Evolutionary conservation across 1,140 invertebrate genomes (phyloP).

Genomic region (Anoplolepis gracilipes): DNA sequence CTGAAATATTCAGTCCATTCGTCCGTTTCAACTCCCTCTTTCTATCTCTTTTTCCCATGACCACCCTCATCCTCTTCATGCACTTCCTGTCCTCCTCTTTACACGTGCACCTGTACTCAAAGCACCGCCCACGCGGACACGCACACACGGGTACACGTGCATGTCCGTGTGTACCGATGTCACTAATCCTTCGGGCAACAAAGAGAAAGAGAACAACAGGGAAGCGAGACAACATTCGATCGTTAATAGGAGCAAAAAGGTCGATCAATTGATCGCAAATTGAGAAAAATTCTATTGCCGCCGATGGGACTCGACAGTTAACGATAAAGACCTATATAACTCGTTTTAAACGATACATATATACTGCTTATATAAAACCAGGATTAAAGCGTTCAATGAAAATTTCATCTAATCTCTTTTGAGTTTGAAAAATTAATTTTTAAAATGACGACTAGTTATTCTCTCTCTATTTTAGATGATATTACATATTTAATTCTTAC

Average conservation of each 20-base stretch:
- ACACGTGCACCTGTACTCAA: neutral
- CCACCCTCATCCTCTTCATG: neutral
- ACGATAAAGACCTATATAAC: neutral
- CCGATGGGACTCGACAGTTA: neutral
- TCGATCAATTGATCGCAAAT: constrained; percentile 8
- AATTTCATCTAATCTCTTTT: neutral
- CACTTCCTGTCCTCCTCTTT: neutral
- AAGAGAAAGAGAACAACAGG: neutral
- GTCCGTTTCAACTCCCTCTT: constrained; percentile 7
- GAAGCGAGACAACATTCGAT: neutral
- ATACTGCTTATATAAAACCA: no score
- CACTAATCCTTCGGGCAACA: constrained; percentile 20
- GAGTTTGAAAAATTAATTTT: no score
- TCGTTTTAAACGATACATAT: no score
- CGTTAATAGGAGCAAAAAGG: neutral
- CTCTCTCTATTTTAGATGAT: neutral
- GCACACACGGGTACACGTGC: neutral
- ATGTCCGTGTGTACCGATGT: neutral
- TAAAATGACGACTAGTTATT: no score
- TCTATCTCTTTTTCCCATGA: neutral
- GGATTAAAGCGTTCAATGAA: neutral
- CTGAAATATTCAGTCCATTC: constrained; percentile 70
- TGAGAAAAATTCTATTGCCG: neutral
- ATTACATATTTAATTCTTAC: neutral
- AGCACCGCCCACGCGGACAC: neutral